Conservation (phyloP, 2,797 vertebrate genomes). For the Poeciliopsis infans region DNA sequence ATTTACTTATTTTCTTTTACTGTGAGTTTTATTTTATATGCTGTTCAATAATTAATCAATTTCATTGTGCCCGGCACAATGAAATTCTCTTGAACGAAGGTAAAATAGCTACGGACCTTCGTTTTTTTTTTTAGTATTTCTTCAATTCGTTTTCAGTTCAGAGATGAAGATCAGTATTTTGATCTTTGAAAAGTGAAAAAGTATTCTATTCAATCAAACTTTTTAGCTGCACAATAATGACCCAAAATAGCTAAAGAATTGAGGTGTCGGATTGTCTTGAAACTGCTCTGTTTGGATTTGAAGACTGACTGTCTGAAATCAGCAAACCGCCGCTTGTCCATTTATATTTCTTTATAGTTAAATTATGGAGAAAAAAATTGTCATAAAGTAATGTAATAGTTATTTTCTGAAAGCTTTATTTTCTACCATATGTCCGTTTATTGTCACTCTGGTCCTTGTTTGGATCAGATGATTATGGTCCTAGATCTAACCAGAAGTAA, state of each 20-base stretch:
- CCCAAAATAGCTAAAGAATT: slow-evolving; percentile 3
- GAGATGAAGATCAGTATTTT: slow-evolving; percentile 25
- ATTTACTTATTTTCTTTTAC: background rate
- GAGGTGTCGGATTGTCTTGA: background rate
- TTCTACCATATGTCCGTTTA: background rate
- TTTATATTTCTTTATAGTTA: background rate
- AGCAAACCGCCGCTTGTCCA: background rate
- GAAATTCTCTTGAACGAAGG: background rate
- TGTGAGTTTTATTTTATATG: slow-evolving; percentile 20
- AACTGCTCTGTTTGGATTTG: background rate
- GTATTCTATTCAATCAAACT: background rate
- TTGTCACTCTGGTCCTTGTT: background rate
- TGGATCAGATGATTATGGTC: background rate
- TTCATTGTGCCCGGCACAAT: slow-evolving; percentile 24
- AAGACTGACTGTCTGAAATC: background rate
- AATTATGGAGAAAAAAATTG: background rate
- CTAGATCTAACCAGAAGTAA: background rate
- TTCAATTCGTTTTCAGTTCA: slow-evolving; percentile 10
- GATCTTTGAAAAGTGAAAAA: background rate
- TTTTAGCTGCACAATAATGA: slow-evolving; percentile 9
- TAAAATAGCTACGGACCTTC: slow-evolving; percentile 3
- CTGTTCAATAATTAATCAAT: slow-evolving; percentile 14
- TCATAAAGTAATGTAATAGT: background rate
- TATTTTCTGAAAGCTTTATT: background rate
- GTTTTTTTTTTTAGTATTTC: slow-evolving; percentile 13